Conservation (phyloP, 2,113 vertebrate species). For the sheep (Ovis aries) region DNA sequence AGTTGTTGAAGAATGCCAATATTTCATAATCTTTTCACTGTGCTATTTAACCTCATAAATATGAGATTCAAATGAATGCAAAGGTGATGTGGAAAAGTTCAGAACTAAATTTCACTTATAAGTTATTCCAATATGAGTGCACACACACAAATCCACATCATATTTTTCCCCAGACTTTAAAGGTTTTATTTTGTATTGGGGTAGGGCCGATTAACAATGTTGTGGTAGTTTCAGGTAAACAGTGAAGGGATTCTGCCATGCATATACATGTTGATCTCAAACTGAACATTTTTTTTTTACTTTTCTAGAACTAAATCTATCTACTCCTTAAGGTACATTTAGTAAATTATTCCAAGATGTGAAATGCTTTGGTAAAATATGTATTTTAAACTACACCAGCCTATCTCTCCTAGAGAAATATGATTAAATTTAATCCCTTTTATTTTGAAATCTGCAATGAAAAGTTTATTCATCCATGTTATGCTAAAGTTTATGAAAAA, state of each 20-base stretch:
- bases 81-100: slow-evolving; percentile 41
- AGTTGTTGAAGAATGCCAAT: slow-evolving; percentile 79
- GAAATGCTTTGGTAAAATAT: slow-evolving; percentile 63
- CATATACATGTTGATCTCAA: background rate
- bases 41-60: slow-evolving; percentile 36
- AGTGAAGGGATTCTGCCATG: background rate
- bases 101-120: slow-evolving; percentile 63
- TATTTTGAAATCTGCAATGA: slow-evolving; percentile 25
- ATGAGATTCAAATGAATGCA: background rate
- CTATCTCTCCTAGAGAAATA: background rate
- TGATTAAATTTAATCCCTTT: background rate
- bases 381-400: slow-evolving; percentile 38
- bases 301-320: slow-evolving; percentile 26
- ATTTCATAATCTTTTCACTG: slow-evolving; percentile 74
- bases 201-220: background rate
- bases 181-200: background rate
- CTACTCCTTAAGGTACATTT: background rate
- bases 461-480: background rate
- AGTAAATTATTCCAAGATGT: background rate
- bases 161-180: background rate
- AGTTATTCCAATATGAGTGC: slow-evolving; percentile 22
- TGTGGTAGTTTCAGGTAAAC: background rate
- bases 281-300: background rate
- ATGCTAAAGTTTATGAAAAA: background rate
- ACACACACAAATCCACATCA: background rate